Evolutionary conservation across 2,888 invertebrate species (phyloP).

Genomic region (Sthenelais limicola): DNA sequence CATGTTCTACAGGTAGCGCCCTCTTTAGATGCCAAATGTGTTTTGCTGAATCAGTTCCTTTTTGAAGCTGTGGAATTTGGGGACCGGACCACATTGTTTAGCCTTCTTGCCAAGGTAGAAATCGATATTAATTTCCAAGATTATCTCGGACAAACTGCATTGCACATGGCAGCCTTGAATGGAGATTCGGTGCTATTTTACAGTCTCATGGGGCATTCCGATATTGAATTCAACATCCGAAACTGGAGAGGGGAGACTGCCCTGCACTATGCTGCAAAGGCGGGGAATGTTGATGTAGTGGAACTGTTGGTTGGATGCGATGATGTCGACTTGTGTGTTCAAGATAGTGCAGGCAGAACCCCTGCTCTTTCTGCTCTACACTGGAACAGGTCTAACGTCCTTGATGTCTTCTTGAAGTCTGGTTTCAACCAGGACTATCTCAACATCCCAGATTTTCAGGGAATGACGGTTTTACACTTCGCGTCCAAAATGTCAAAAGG

Average conservation of each 20-base stretch:
- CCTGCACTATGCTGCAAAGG: neutral
- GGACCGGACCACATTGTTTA: neutral
- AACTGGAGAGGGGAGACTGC: neutral
- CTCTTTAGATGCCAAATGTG: neutral
- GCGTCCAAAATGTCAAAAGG: neutral
- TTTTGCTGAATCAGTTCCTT: neutral
- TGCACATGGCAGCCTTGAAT: neutral
- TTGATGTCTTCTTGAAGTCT: neutral
- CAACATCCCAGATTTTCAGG: neutral
- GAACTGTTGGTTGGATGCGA: neutral
- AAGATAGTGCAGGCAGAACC: neutral
- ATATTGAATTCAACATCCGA: neutral
- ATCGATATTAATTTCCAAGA: neutral
- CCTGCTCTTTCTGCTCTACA: neutral
- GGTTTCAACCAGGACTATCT: neutral
- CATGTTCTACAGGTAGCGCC: neutral
- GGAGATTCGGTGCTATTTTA: neutral
- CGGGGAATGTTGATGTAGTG: neutral
- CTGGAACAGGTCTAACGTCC: neutral
- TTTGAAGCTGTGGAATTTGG: neutral
- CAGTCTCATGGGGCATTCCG: neutral
- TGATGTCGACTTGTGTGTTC: neutral
- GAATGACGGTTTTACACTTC: neutral
- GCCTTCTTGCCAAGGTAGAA: neutral
- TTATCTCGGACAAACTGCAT: neutral